These are phyloP conservation scores for Byasa hedistus DNA, from an alignment of 2,888 invertebrate species.

Conservation along the genomic window DNA sequence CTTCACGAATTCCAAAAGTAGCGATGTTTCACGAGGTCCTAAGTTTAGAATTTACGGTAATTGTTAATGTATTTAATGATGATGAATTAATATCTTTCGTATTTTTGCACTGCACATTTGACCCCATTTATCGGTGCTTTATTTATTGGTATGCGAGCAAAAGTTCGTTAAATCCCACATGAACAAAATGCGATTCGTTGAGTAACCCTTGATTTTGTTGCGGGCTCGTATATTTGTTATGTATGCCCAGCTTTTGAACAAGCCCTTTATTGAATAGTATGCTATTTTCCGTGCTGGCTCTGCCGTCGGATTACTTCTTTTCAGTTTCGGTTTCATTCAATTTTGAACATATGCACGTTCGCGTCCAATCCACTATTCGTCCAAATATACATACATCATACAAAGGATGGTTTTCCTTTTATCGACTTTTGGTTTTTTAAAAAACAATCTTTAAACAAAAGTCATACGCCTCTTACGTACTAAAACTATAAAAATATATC, in stretches of 20 bases:
- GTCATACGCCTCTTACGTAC: no score
- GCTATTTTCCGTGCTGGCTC: not conserved
- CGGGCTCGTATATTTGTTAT: not conserved
- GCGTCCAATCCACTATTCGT: not conserved
- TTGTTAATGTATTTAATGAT: no score
- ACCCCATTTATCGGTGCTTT: not conserved
- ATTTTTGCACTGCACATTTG: no score
- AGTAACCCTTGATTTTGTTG: not conserved
- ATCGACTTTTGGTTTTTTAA: not conserved
- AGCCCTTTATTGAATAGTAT: not conserved
- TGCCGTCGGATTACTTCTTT: not conserved
- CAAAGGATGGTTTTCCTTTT: not conserved
- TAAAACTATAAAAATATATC: no score
- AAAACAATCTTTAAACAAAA: no score
- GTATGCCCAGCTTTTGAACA: not conserved
- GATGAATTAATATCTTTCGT: no score
- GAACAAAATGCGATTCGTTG: not conserved
- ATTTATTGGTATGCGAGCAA: not conserved
- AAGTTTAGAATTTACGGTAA: no score
- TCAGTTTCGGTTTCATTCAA: not conserved
- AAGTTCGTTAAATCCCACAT: not conserved
- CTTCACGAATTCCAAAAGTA: no score
- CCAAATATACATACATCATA: not conserved
- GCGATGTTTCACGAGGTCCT: no score
- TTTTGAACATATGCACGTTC: not conserved